Percentiles rank a stretch among this genome's conserved stretches.
Conservation (phyloP, 2,113 vertebrate species). For the Trichechus manatus region DNA sequence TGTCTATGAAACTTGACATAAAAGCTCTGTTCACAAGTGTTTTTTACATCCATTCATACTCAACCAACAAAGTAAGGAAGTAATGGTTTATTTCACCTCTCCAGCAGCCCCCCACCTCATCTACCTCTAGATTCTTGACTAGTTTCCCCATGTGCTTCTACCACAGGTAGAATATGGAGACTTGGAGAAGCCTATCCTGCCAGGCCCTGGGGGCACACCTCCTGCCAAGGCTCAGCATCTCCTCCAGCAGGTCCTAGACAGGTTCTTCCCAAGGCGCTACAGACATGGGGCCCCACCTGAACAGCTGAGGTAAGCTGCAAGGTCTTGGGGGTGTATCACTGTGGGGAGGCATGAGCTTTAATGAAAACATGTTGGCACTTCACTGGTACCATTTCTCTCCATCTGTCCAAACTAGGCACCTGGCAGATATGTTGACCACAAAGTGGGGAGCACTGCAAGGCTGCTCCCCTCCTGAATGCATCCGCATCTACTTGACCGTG, state of each 20-base stretch:
- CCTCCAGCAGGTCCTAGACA: constrained; percentile 95
- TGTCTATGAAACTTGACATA: neutral
- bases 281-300: constrained; percentile 91
- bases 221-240: constrained; percentile 94
- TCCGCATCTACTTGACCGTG: constrained; percentile 97
- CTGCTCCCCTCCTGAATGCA: constrained; percentile 92
- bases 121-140: neutral
- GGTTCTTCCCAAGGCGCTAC: constrained; percentile 96
- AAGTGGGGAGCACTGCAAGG: constrained; percentile 96
- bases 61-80: neutral
- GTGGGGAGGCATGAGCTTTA: neutral
- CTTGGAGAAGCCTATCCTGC: constrained; percentile 92
- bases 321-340: neutral
- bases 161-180: constrained; percentile 96
- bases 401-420: constrained; percentile 88
- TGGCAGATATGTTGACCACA: constrained; percentile 91
- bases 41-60: neutral
- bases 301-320: constrained; percentile 91
- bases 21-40: neutral
- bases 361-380: neutral
- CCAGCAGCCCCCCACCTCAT: neutral
- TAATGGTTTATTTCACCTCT: neutral
- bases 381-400: constrained; percentile 14
- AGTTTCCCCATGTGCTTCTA: neutral
- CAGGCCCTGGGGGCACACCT: constrained; percentile 83